Evolutionary conservation across 2,113 vertebrate genomes (phyloP).

Genomic region (Rhagologus leucostigma): DNA sequence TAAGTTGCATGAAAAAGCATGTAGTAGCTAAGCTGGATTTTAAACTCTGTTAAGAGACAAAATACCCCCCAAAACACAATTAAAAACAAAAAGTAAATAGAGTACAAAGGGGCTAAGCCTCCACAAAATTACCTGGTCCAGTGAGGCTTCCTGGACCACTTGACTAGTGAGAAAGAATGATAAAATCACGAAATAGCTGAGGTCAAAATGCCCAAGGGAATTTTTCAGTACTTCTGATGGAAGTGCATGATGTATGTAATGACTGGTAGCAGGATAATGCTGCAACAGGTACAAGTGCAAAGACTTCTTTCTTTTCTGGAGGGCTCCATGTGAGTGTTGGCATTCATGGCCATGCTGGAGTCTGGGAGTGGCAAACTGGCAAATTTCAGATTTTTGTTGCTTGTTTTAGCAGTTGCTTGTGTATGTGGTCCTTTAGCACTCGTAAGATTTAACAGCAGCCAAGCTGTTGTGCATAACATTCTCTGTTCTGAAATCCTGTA

Average conservation of each 20-base stretch:
- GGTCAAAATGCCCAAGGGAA: background rate
- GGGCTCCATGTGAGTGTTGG: background rate
- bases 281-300: background rate
- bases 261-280: background rate
- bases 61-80: accelerated
- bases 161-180: background rate
- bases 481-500: background rate
- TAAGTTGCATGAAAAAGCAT: background rate
- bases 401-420: background rate
- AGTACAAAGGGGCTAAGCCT: background rate
- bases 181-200: background rate
- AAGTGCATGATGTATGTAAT: background rate
- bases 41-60: background rate
- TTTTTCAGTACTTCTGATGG: background rate
- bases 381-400: background rate
- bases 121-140: background rate
- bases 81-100: background rate
- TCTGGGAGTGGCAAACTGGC: background rate
- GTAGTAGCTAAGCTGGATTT: background rate
- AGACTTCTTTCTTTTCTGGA: background rate
- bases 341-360: background rate
- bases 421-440: background rate
- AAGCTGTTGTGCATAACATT: background rate
- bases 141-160: background rate
- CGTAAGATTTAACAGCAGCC: background rate